Conservation (phyloP, 2,113 vertebrate genomes). For the Conger conger region DNA sequence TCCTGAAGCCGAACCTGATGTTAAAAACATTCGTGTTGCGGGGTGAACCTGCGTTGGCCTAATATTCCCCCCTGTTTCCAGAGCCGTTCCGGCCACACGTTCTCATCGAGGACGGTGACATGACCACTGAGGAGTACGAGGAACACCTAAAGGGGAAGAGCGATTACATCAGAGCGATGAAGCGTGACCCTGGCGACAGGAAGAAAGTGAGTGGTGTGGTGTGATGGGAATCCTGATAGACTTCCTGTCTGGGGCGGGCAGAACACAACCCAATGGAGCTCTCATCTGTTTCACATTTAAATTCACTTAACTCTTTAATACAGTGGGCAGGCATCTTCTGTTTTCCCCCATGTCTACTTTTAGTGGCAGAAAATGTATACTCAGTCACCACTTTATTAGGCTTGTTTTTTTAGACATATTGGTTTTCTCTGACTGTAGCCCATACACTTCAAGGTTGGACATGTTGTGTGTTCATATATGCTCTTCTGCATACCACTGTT, state of each 20-base stretch:
- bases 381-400: too few species aligned
- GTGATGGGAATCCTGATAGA: neutral
- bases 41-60: conserved; percentile 8
- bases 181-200: conserved; percentile 81
- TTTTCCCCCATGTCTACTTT: too few species aligned
- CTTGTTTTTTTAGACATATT: too few species aligned
- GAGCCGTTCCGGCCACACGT: conserved; percentile 88
- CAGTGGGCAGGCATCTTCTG: too few species aligned
- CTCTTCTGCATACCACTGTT: too few species aligned
- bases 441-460: too few species aligned
- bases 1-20: neutral
- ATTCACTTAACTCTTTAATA: too few species aligned
- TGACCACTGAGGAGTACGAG: conserved; percentile 84
- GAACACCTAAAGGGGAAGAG: conserved; percentile 81
- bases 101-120: conserved; percentile 87
- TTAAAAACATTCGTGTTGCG: neutral
- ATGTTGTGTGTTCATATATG: too few species aligned
- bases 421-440: too few species aligned
- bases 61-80: conserved; percentile 48
- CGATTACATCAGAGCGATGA: conserved; percentile 86
- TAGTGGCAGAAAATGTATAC: too few species aligned
- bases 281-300: neutral
- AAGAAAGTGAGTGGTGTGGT: conserved; percentile 76
- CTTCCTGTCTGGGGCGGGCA: neutral
- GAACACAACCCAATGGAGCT: neutral